Evolutionary conservation across 2,113 vertebrate genomes (phyloP).

Genomic region (Protobothrops flavoviridis): DNA sequence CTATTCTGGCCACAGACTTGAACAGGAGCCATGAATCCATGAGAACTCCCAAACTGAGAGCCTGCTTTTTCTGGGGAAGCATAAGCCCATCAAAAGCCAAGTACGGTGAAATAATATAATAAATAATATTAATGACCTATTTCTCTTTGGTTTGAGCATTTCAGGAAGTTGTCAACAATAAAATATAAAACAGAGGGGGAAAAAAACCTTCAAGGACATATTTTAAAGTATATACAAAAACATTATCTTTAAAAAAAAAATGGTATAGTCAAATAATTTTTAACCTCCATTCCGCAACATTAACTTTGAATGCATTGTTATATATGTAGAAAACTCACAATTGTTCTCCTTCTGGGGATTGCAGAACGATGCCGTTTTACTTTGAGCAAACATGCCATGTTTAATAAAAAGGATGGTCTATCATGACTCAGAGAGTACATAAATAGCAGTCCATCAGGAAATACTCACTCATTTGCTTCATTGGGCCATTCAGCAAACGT

Average conservation of each 20-base stretch:
- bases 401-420: neutral
- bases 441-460: neutral
- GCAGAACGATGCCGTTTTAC: neutral
- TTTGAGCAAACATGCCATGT: neutral
- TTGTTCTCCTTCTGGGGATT: neutral
- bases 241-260: neutral
- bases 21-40: neutral
- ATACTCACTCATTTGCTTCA: neutral
- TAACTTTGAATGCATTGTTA: neutral
- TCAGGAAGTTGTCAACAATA: neutral
- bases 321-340: neutral
- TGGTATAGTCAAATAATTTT: neutral
- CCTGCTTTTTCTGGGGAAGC: neutral
- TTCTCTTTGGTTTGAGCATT: neutral
- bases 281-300: neutral
- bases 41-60: neutral
- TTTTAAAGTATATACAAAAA: neutral
- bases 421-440: neutral
- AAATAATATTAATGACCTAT: neutral
- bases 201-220: neutral
- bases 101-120: neutral
- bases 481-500: neutral
- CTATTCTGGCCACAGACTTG: neutral
- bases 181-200: neutral
- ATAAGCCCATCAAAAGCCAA: neutral